Percentiles rank a stretch among this genome's conserved stretches.
These are phyloP conservation scores for Drosophila koepferae DNA, from an alignment of 2,888 invertebrate species.

Conservation along the genomic window DNA sequence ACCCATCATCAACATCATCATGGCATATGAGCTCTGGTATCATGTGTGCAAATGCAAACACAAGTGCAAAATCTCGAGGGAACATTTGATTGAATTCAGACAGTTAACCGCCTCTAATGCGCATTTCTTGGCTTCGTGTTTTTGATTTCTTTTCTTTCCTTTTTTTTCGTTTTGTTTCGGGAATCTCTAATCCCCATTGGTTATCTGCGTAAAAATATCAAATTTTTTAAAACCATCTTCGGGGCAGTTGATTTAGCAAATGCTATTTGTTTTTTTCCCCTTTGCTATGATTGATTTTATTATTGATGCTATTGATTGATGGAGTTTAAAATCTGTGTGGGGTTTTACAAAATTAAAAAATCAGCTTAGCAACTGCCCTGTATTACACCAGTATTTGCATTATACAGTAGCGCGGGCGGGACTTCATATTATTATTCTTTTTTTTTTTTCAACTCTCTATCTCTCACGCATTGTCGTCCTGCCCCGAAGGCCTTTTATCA, in stretches of 20 bases:
- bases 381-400: conserved; percentile 58
- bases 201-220: conserved; percentile 77
- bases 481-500: conserved; percentile 63
- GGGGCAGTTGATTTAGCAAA: conserved; percentile 72
- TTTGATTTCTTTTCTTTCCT: neutral
- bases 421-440: conserved; percentile 25
- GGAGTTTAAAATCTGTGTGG: conserved; percentile 53
- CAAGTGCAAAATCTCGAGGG: conserved; percentile 74
- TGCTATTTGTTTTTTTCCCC: conserved; percentile 69
- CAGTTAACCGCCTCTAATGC: conserved; percentile 71
- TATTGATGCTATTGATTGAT: conserved; percentile 70
- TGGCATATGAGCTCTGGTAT: conserved; percentile 51
- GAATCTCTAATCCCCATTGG: conserved; percentile 53
- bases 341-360: conserved; percentile 76
- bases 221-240: conserved; percentile 72
- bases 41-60: conserved; percentile 73
- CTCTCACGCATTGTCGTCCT: neutral
- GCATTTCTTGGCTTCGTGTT: conserved; percentile 59
- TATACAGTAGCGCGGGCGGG: conserved; percentile 38
- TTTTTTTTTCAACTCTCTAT: neutral
- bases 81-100: conserved; percentile 80
- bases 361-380: conserved; percentile 60
- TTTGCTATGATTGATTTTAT: conserved; percentile 73
- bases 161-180: conserved; percentile 10
- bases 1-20: conserved; percentile 27